Percentiles rank a stretch among this genome's conserved stretches.
phyloP scores from a whole-genome alignment of 2,888 invertebrate species.

The Bombyx huttoni region DNA sequence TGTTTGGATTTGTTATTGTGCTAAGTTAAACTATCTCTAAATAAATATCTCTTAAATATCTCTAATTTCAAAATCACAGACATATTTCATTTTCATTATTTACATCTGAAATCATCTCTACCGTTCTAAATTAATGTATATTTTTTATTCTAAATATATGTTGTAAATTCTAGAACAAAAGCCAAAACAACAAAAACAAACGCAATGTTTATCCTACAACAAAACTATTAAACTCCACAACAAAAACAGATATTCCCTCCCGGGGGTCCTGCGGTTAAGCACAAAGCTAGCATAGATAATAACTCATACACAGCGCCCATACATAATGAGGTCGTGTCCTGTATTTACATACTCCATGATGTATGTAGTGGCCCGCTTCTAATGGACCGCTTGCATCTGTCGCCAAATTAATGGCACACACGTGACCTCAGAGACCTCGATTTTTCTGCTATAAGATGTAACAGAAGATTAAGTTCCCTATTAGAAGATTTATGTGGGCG shows the following conservation, averaged over 20 bases:
- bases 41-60: no score
- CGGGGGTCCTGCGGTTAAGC: neutral
- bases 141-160: no score
- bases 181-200: neutral
- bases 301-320: constrained; percentile 12
- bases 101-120: no score
- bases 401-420: constrained; percentile 34
- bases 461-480: neutral
- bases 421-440: constrained; percentile 24
- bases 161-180: no score
- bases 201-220: neutral
- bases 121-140: no score
- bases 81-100: no score
- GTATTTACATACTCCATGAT: constrained; percentile 15
- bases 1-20: no score
- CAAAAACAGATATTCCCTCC: neutral
- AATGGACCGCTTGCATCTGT: constrained; percentile 36
- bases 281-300: constrained; percentile 2
- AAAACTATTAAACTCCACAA: neutral
- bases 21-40: no score
- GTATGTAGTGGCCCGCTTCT: constrained; percentile 14
- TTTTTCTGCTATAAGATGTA: constrained; percentile 12
- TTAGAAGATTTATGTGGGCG: neutral
- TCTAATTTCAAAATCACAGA: no score
- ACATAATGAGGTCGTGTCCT: constrained; percentile 19